phyloP scores from a whole-genome alignment of 2,888 invertebrate species.

The Polymixis lichenea region DNA sequence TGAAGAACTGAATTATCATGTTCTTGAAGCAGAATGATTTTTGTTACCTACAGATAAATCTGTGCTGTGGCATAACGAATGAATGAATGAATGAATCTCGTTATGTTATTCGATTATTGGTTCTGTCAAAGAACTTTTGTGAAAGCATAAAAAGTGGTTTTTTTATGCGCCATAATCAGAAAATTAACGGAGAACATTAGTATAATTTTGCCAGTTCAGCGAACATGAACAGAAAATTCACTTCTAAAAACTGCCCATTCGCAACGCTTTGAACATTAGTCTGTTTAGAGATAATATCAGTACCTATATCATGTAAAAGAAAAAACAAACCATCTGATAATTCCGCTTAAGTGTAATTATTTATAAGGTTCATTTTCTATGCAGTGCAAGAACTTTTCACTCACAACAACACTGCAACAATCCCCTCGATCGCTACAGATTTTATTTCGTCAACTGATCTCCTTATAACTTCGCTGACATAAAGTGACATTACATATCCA shows the following conservation, averaged over 20 bases:
- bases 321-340: background rate
- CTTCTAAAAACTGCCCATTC: background rate
- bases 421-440: background rate
- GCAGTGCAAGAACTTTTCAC: background rate
- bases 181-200: background rate
- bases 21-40: background rate
- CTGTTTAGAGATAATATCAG: too few relatives aligned
- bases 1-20: background rate
- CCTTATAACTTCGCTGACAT: conserved; percentile 40
- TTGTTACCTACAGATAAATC: background rate
- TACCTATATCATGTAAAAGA: too few relatives aligned
- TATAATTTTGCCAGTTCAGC: background rate
- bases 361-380: background rate
- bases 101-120: background rate
- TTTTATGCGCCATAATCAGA: background rate
- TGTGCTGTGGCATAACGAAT: background rate
- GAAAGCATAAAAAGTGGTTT: background rate
- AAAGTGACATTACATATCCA: conserved; percentile 52
- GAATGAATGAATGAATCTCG: too few relatives aligned
- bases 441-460: conserved; percentile 20
- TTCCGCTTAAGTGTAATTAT: background rate
- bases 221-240: conserved; percentile 3
- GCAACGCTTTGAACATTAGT: background rate
- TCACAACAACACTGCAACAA: background rate
- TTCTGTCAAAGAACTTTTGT: background rate